Percentiles rank a stretch among this genome's conserved stretches.
phyloP scores from a whole-genome alignment of 1,140 invertebrate species.

The Mylabris phalerata region DNA sequence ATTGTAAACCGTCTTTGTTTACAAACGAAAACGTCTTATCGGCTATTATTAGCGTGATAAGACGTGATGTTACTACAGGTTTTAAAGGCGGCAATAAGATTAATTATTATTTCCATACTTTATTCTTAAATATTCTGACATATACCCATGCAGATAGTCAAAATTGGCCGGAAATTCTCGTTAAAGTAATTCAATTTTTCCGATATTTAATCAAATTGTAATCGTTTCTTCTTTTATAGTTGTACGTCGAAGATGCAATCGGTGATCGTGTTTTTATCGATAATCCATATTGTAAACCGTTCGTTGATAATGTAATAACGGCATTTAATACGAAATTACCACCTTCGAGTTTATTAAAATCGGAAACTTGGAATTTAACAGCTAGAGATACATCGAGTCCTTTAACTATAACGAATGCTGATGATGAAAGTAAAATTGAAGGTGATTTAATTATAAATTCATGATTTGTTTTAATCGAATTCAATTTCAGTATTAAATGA shows the following conservation, averaged over 20 bases:
- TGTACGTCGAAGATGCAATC: constrained; percentile 90
- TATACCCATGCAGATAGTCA: constrained; percentile 69
- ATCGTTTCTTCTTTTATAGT: constrained; percentile 45
- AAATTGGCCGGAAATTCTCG: constrained; percentile 72
- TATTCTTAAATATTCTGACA: constrained; percentile 81
- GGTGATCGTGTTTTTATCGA: constrained; percentile 92
- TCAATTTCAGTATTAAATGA: constrained; percentile 36
- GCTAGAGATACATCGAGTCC: constrained; percentile 47
- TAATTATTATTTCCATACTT: constrained; percentile 75
- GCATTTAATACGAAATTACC: constrained; percentile 82
- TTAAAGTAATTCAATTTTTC: constrained; percentile 50
- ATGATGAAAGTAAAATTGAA: constrained; percentile 41
- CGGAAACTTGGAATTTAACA: constrained; percentile 49
- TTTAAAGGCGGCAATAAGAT: constrained; percentile 63
- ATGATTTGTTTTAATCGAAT: neutral
- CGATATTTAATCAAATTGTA: too few species aligned
- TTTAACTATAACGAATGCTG: constrained; percentile 50
- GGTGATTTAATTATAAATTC: constrained; percentile 22
- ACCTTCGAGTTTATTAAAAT: constrained; percentile 51
- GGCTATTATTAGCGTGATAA: constrained; percentile 75
- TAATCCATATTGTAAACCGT: constrained; percentile 79
- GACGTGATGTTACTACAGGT: constrained; percentile 65
- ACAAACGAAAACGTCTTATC: constrained; percentile 71
- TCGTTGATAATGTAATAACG: constrained; percentile 87
- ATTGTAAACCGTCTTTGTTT: constrained; percentile 72